These are phyloP conservation scores for Drosophila crucigera DNA, from an alignment of 2,888 invertebrate genomes.

Conservation along the genomic window DNA sequence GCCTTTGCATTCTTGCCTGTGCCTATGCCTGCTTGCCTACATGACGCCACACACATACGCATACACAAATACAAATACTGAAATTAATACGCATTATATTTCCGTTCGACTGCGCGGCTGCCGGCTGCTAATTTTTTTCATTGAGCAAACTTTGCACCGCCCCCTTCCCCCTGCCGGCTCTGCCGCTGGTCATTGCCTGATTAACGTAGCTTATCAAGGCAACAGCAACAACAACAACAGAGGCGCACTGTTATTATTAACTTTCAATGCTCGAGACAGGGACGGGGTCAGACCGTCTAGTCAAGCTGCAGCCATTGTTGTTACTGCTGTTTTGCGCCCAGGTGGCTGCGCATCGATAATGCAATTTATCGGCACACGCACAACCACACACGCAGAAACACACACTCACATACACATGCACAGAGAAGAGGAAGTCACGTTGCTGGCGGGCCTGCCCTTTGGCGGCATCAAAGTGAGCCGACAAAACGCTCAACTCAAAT, in stretches of 20 bases:
- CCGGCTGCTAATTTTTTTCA: constrained; percentile 67
- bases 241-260: constrained; percentile 48
- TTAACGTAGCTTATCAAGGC: constrained; percentile 62
- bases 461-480: constrained; percentile 62
- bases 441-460: constrained; percentile 59
- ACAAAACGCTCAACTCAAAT: constrained; percentile 46
- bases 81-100: constrained; percentile 72
- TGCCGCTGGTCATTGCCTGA: constrained; percentile 55
- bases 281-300: constrained; percentile 62
- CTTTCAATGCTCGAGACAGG: constrained; percentile 45
- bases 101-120: constrained; percentile 69
- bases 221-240: constrained; percentile 41
- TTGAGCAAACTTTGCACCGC: constrained; percentile 53
- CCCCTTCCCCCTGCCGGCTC: background rate
- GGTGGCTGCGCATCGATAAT: constrained; percentile 67
- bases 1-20: constrained; percentile 27
- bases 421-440: constrained; percentile 76
- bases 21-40: constrained; percentile 17
- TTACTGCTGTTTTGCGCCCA: constrained; percentile 43
- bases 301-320: constrained; percentile 60
- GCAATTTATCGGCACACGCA: constrained; percentile 57
- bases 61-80: constrained; percentile 8
- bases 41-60: constrained; percentile 40
- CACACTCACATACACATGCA: constrained; percentile 11
- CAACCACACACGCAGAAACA: constrained; percentile 14